Percentiles rank a stretch among this genome's conserved stretches.
These are phyloP conservation scores for Chelonus insularis DNA, from an alignment of 1,140 invertebrate genomes.

Conservation along the genomic window DNA sequence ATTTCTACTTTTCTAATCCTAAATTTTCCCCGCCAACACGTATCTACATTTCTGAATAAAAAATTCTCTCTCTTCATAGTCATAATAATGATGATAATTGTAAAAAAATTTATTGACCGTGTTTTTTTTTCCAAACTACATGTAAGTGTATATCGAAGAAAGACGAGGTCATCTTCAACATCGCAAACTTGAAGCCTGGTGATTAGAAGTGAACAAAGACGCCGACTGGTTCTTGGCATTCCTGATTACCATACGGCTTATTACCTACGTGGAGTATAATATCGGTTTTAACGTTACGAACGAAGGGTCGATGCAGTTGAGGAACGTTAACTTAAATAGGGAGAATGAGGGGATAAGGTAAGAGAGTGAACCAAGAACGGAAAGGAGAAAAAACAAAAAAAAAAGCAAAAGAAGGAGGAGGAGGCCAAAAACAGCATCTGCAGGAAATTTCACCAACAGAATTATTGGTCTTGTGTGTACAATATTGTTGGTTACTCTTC, in stretches of 20 bases:
- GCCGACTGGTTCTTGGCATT: constrained; percentile 35
- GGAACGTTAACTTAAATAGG: constrained; percentile 12
- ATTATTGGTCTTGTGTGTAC: too few species aligned
- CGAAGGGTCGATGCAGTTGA: constrained; percentile 23
- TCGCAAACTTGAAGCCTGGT: constrained; percentile 27
- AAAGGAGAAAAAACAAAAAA: neutral
- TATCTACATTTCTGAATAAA: too few species aligned
- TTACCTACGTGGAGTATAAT: constrained; percentile 39
- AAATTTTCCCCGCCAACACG: too few species aligned
- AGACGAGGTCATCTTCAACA: constrained; percentile 21
- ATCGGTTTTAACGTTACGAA: constrained; percentile 28
- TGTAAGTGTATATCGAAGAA: neutral
- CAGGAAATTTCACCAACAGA: too few species aligned
- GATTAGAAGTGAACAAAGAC: constrained; percentile 42
- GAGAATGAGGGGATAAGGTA: neutral
- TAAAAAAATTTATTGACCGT: too few species aligned
- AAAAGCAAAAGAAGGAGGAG: neutral
- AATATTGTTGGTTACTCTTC: too few species aligned
- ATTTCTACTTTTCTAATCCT: too few species aligned
- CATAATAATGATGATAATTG: too few species aligned
- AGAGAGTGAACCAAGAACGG: constrained; percentile 13
- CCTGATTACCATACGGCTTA: constrained; percentile 46
- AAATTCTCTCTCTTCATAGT: too few species aligned
- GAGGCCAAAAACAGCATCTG: too few species aligned
- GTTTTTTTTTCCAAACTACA: too few species aligned